These are phyloP conservation scores for Epistrophe grossulariae DNA, from an alignment of 2,888 invertebrate species.

Conservation along the genomic window DNA sequence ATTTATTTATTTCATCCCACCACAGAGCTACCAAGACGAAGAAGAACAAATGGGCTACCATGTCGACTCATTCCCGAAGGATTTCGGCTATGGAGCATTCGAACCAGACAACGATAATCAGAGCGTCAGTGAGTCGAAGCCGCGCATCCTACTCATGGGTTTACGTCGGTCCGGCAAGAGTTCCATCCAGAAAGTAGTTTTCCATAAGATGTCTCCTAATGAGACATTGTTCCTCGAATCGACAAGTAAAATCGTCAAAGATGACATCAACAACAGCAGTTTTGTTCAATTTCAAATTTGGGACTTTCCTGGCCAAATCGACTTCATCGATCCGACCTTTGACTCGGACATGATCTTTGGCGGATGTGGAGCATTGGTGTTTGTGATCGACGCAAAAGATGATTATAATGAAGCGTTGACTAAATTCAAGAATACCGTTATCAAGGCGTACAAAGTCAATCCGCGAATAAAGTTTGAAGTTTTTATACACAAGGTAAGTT, in stretches of 20 bases:
- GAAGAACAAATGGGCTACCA: constrained; percentile 85
- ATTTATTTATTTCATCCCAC: constrained; percentile 15
- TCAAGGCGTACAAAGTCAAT: constrained; percentile 97
- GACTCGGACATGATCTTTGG: constrained; percentile 98
- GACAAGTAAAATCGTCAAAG: constrained; percentile 99
- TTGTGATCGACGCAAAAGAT: constrained; percentile 99
- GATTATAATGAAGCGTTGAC: constrained; percentile 98
- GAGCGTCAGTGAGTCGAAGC: constrained; percentile 86
- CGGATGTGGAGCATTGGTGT: constrained; percentile 98
- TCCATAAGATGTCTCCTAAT: constrained; percentile 99
- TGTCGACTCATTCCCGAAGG: constrained; percentile 92
- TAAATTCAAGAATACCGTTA: constrained; percentile 96
- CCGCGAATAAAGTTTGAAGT: constrained; percentile 98
- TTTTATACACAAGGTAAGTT: constrained; percentile 95
- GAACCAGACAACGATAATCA: constrained; percentile 91
- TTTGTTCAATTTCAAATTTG: constrained; percentile 99
- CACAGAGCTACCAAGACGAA: constrained; percentile 86
- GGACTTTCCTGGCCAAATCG: constrained; percentile 99
- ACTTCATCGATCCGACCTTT: constrained; percentile 98
- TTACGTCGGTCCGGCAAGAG: constrained; percentile 98
- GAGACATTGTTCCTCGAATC: constrained; percentile 99
- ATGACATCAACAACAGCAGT: constrained; percentile 96
- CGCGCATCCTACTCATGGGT: constrained; percentile 97
- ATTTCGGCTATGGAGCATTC: constrained; percentile 95
- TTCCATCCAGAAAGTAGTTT: constrained; percentile 99